Percentiles rank a stretch among this genome's conserved stretches.
These are phyloP conservation scores for Platyrinchus mystaceus DNA, from an alignment of 2,797 vertebrate species.

Conservation along the genomic window DNA sequence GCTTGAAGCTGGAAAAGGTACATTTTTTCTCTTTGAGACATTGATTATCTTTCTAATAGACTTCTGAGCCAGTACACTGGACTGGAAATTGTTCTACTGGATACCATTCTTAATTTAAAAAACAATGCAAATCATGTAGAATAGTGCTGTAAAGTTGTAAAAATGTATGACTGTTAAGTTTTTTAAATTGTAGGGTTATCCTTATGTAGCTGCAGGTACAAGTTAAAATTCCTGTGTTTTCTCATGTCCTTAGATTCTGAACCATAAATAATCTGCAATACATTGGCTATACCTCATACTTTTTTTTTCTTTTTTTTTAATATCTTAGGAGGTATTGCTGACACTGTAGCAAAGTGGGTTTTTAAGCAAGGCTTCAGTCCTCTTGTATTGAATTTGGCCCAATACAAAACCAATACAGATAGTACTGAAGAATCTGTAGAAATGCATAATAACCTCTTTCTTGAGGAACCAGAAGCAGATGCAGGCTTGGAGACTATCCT, in stretches of 20 bases:
- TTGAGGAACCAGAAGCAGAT: slow-evolving; percentile 55
- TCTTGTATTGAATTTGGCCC: slow-evolving; percentile 77
- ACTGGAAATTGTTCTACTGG: background rate
- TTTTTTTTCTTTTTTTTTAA: background rate
- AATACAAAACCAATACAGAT: slow-evolving; percentile 62
- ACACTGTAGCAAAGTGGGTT: slow-evolving; percentile 93
- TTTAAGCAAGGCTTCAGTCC: slow-evolving; percentile 89
- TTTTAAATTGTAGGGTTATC: background rate
- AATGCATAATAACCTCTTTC: background rate
- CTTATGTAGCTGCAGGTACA: background rate
- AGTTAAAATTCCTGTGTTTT: background rate
- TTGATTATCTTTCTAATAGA: background rate
- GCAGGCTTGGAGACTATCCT: slow-evolving; percentile 59
- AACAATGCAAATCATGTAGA: background rate
- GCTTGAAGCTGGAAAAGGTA: slow-evolving; percentile 92
- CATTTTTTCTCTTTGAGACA: background rate
- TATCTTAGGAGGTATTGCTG: slow-evolving; percentile 88
- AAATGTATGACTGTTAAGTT: background rate
- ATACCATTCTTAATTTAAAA: background rate
- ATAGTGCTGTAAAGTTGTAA: background rate
- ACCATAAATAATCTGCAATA: background rate
- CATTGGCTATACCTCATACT: background rate
- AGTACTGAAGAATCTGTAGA: slow-evolving; percentile 61
- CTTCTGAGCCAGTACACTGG: background rate
- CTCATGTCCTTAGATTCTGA: background rate